Base-by-base conservation (phyloP, 2,797 vertebrate species). In the Natrix natrix region DNA sequence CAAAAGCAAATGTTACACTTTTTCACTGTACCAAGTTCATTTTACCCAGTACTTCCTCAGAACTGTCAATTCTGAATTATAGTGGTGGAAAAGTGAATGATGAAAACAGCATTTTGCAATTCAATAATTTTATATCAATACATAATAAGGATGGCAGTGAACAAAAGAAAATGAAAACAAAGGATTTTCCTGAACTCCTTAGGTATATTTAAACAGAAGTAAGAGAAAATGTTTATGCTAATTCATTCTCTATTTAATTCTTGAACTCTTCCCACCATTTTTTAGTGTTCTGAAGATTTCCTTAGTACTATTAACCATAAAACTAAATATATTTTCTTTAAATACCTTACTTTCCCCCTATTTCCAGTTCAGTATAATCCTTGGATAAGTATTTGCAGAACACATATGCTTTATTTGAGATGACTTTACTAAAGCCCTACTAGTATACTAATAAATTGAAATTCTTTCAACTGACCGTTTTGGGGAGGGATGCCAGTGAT, bases 11-110 rank as follows among this genome's bases (percentile, higher is more conserved):
- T 83, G 91, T 66, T 78, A 83, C 60, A 0, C 26, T 87, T 92
- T 93, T 95, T 95, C 69, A 93, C 57, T 95, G 90, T 92, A 86
- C 1, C 37, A 61, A 93, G 83, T 4, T 61, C 86, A 43, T 94
- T 4, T 93, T 66, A 37, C 60, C 37, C 78, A 92, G 89, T 87
- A 86, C 43, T 63, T 78, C 91, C 87, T 32, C 56, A 94, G 83
- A 4, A 83, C 20, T 14, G 90, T 93, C 91, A 92, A 22, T 90
- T 93, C 95, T 95, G 93, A 93, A 92, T 87, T 78, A 86, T 59
- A 92, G 22, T 83, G 8, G 87, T 78, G 88, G 66, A 57, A 91
- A 89, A 91, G 88, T 91, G 0, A 22, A 95, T 96, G 90, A 96
- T 93, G 94, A 92, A 66, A 74, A 94, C 92, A 56, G 91, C 0